phyloP scores from a whole-genome alignment of 2,113 vertebrate species.

The Pelvicachromis taeniatus region DNA sequence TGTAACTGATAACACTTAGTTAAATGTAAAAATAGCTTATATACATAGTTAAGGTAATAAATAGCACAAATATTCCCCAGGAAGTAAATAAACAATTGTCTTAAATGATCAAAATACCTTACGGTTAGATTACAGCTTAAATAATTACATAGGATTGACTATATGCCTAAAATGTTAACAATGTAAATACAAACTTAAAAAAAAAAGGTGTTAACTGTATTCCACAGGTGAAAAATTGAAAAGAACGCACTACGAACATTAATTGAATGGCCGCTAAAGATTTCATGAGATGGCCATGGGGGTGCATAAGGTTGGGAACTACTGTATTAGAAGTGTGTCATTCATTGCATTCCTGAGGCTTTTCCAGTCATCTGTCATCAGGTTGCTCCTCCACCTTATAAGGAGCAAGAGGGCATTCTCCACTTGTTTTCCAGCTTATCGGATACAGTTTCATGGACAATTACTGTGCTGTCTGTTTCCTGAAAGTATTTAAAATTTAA shows the following conservation, averaged over 20 bases:
- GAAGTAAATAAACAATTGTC: not conserved
- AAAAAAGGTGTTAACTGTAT: not conserved
- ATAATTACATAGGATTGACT: not conserved
- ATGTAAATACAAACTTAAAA: not conserved
- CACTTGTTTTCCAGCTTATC: constrained; percentile 69
- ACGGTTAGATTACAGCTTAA: too few relatives aligned
- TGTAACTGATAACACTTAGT: not conserved
- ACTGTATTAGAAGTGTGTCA: constrained; percentile 10
- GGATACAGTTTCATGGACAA: constrained; percentile 66
- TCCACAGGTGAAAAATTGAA: not conserved
- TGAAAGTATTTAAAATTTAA: constrained; percentile 4
- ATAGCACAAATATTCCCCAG: not conserved
- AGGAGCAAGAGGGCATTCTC: constrained; percentile 65
- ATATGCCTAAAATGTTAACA: not conserved
- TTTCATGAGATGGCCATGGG: not conserved
- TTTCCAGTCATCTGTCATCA: constrained; percentile 70
- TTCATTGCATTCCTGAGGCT: constrained; percentile 64
- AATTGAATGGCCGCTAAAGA: not conserved
- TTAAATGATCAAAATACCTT: not conserved
- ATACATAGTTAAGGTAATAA: not conserved
- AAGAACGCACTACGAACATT: not conserved
- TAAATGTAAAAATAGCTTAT: not conserved
- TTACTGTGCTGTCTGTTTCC: constrained; percentile 37
- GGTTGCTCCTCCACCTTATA: constrained; percentile 65
- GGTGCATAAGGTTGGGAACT: not conserved